Conservation (phyloP, 2,888 invertebrate species). For the Linhomoeus sp. region DNA sequence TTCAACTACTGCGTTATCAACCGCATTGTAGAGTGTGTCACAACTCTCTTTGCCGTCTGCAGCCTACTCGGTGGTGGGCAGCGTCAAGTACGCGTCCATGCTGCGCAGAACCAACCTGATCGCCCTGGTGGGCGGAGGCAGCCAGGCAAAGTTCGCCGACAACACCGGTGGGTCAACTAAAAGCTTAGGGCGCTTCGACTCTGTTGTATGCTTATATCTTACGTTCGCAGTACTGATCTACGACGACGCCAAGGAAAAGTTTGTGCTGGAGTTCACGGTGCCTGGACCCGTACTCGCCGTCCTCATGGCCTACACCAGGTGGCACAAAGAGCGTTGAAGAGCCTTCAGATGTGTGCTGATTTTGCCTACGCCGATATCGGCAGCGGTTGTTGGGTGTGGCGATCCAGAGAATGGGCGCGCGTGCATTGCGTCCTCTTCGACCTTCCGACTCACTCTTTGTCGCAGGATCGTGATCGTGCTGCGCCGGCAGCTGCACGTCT, state of each 20-base stretch:
- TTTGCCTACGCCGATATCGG: too few species aligned
- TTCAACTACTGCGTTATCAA: too few species aligned
- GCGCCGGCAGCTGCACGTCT: slow-evolving; percentile 8
- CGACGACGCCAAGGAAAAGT: slow-evolving; percentile 52
- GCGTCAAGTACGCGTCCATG: slow-evolving; percentile 61
- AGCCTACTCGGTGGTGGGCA: slow-evolving; percentile 42
- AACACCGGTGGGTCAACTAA: slow-evolving; percentile 6
- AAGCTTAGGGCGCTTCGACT: too few species aligned
- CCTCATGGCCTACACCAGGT: slow-evolving; percentile 32
- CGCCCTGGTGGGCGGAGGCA: slow-evolving; percentile 55
- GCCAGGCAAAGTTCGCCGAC: slow-evolving; percentile 7
- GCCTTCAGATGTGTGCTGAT: too few species aligned
- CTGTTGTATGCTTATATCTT: too few species aligned
- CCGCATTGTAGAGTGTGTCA: too few species aligned
- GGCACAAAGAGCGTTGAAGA: too few species aligned
- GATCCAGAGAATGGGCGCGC: too few species aligned
- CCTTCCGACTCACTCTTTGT: too few species aligned
- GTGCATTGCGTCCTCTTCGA: too few species aligned
- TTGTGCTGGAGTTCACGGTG: slow-evolving; percentile 57
- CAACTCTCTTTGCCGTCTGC: too few species aligned
- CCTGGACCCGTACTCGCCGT: slow-evolving; percentile 53
- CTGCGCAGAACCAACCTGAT: slow-evolving; percentile 61
- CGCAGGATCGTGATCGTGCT: background rate
- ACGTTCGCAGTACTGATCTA: slow-evolving; percentile 44
- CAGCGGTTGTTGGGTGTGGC: too few species aligned